Percentiles rank a stretch among this genome's conserved stretches.
These are phyloP conservation scores for Laspeyria flexula DNA, from an alignment of 2,888 invertebrate species.

Conservation along the genomic window DNA sequence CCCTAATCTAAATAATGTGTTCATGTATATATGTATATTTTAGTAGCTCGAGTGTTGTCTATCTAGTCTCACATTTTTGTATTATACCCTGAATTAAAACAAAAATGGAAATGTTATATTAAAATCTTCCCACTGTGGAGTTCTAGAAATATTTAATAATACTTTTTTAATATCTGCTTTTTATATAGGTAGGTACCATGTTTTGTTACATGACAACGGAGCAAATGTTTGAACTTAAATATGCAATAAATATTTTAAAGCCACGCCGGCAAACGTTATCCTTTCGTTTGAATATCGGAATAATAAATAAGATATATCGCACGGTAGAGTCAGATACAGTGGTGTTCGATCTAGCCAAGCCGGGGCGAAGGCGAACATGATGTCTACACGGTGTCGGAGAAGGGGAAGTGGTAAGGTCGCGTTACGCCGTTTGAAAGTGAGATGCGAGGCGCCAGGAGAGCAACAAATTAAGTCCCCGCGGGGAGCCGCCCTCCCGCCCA, in stretches of 20 bases:
- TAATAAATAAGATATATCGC: constrained; percentile 33
- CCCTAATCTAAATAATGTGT: not conserved
- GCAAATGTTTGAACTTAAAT: not conserved
- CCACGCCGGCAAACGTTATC: constrained; percentile 9
- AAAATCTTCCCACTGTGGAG: no score
- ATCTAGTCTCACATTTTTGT: not conserved
- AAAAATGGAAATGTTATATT: no score
- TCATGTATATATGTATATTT: not conserved
- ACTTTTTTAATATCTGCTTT: no score
- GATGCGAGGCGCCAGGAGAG: constrained; percentile 85
- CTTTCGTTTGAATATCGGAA: constrained; percentile 30
- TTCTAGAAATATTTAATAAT: no score
- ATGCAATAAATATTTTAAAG: constrained; percentile 10
- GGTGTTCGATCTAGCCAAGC: constrained; percentile 48
- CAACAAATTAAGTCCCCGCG: constrained; percentile 85
- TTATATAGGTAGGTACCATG: no score
- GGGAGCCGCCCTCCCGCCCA: constrained; percentile 72
- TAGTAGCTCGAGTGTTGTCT: not conserved
- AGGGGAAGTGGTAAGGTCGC: constrained; percentile 81
- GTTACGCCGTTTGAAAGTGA: constrained; percentile 85
- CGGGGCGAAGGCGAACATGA: constrained; percentile 62
- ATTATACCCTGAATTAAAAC: no score
- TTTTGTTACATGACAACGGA: not conserved
- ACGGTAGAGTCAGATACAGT: constrained; percentile 28
- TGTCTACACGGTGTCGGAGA: constrained; percentile 64